These are phyloP conservation scores for Ischnus inquisitorius DNA, from an alignment of 2,888 invertebrate species.

Conservation along the genomic window DNA sequence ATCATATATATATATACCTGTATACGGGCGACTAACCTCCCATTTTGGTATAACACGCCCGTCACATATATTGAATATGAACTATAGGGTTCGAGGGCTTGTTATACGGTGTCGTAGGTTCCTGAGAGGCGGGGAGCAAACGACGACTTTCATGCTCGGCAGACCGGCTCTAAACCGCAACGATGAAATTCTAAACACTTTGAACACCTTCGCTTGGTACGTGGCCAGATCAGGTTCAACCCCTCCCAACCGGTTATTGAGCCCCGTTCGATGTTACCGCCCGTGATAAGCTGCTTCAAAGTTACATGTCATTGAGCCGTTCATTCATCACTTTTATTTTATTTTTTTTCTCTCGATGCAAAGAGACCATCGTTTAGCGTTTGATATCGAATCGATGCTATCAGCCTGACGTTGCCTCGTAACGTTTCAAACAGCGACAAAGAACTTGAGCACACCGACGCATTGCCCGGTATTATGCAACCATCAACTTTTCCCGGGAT, in stretches of 20 bases:
- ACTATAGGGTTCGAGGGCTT: slow-evolving; percentile 19
- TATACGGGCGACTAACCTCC: slow-evolving; percentile 6
- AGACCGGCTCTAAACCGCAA: slow-evolving; percentile 1
- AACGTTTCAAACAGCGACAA: not conserved
- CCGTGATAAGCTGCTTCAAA: not conserved
- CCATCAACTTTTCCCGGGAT: too few relatives aligned
- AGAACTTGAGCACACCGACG: too few relatives aligned
- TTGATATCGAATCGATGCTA: not conserved
- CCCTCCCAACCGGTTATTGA: not conserved
- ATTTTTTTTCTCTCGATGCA: too few relatives aligned
- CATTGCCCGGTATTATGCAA: too few relatives aligned
- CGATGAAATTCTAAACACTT: slow-evolving; percentile 11
- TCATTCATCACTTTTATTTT: not conserved
- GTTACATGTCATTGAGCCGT: slow-evolving; percentile 2
- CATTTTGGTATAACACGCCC: not conserved
- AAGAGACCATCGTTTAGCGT: not conserved
- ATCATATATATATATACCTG: not conserved
- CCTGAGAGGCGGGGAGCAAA: slow-evolving; percentile 2
- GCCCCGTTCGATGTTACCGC: not conserved
- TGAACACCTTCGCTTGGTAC: slow-evolving; percentile 12
- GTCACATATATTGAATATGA: slow-evolving; percentile 11
- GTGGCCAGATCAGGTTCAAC: slow-evolving; percentile 10
- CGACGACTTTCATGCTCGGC: slow-evolving; percentile 12
- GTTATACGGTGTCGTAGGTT: slow-evolving; percentile 18
- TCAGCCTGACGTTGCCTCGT: not conserved